A percentile compares a stretch with the other conserved stretches of the same genome.
Conservation (phyloP, 2,797 vertebrate genomes). For the Alca torda region DNA sequence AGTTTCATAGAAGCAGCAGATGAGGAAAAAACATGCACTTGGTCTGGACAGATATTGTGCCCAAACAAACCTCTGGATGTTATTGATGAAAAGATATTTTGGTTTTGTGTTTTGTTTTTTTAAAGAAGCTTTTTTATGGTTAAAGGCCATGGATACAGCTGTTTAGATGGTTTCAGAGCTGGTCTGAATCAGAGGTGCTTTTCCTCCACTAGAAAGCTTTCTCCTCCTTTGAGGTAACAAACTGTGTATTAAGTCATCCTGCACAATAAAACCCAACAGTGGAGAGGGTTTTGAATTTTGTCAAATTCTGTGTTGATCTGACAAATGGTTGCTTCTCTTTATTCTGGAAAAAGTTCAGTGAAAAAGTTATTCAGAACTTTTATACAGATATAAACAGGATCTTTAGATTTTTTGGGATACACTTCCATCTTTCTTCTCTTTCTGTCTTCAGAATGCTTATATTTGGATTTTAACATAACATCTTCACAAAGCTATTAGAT, state of each 20-base stretch:
- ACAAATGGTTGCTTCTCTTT: neutral
- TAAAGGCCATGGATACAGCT: neutral
- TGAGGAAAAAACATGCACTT: neutral
- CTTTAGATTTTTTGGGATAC: neutral
- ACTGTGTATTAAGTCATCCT: neutral
- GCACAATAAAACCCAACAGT: neutral
- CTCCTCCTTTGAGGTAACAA: neutral
- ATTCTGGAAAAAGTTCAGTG: neutral
- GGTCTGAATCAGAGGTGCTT: neutral
- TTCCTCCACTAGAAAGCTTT: neutral
- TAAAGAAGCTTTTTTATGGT: neutral
- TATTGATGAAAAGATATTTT: neutral
- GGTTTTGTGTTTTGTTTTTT: neutral
- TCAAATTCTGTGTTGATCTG: neutral
- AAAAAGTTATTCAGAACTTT: too few relatives aligned
- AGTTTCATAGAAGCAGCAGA: neutral
- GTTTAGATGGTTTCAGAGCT: neutral
- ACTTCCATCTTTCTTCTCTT: neutral
- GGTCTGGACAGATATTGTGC: neutral
- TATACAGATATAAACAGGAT: neutral
- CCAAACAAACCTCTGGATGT: neutral
- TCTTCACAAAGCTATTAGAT: neutral
- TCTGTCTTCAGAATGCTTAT: neutral
- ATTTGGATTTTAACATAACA: neutral
- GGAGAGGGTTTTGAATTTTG: neutral